Conservation (phyloP, 2,797 vertebrate genomes). For the Centroberyx gerrardi region DNA sequence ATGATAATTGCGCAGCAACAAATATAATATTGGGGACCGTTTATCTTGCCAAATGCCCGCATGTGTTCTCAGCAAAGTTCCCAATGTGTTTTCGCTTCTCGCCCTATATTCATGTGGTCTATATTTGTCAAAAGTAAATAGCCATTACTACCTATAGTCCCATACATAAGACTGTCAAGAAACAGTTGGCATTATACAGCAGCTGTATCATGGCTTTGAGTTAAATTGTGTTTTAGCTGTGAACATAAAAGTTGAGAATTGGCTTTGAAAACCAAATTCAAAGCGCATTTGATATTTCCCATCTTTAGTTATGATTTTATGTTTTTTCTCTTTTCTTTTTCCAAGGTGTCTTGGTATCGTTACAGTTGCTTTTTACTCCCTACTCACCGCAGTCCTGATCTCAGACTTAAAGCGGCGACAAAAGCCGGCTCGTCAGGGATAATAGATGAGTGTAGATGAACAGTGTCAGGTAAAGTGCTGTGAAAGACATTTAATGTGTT, state of each 20-base stretch:
- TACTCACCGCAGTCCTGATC: slow-evolving; percentile 66
- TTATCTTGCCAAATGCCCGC: slow-evolving; percentile 50
- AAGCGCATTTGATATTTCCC: slow-evolving; percentile 45
- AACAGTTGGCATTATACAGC: too few species aligned
- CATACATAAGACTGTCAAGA: background rate
- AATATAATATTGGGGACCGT: slow-evolving; percentile 44
- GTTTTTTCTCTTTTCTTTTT: slow-evolving; percentile 72
- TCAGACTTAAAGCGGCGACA: slow-evolving; percentile 74
- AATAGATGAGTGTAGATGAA: slow-evolving; percentile 85
- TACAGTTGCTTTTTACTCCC: slow-evolving; percentile 53
- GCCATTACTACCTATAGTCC: slow-evolving; percentile 11
- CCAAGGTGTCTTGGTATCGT: slow-evolving; percentile 75
- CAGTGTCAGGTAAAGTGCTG: slow-evolving; percentile 88
- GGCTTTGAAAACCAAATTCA: slow-evolving; percentile 30
- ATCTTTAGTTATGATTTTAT: slow-evolving; percentile 55
- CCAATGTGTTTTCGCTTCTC: slow-evolving; percentile 49
- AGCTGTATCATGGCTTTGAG: slow-evolving; percentile 9
- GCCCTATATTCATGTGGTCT: slow-evolving; percentile 47
- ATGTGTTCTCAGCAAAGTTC: slow-evolving; percentile 41
- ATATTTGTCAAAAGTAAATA: slow-evolving; percentile 42
- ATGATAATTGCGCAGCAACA: slow-evolving; percentile 50
- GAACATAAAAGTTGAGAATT: slow-evolving; percentile 27
- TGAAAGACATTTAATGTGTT: slow-evolving; percentile 89
- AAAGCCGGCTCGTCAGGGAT: slow-evolving; percentile 76
- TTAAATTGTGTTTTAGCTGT: slow-evolving; percentile 4